Percentiles rank a stretch among this genome's conserved stretches.
These are phyloP conservation scores for Epizoanthus ramosus DNA, from an alignment of 92 coral and sea anemone genomes.

Conservation along the genomic window DNA sequence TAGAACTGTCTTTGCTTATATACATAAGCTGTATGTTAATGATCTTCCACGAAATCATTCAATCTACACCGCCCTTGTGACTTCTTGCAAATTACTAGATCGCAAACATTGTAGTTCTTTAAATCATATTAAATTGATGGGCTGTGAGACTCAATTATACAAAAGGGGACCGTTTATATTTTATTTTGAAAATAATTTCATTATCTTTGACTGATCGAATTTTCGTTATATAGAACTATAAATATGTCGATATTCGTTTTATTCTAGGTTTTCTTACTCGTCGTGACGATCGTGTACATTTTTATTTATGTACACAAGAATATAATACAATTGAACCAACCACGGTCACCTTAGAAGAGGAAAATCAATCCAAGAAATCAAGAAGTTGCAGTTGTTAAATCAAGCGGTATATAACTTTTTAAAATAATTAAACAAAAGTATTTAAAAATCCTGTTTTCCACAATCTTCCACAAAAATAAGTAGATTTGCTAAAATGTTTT, in stretches of 20 bases:
- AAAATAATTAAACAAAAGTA: not conserved
- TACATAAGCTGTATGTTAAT: conserved; percentile 7
- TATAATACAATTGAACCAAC: not conserved
- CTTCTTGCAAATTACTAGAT: not conserved
- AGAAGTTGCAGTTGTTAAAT: not conserved
- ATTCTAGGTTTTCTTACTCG: not conserved
- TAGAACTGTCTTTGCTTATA: not conserved
- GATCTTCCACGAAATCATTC: not conserved
- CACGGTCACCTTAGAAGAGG: not conserved
- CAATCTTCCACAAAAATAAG: not conserved
- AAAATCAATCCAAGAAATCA: not conserved
- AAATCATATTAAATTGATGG: not conserved
- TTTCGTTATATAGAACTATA: not conserved
- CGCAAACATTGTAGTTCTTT: not conserved
- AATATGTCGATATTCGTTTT: not conserved
- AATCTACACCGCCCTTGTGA: not conserved
- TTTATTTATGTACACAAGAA: not conserved
- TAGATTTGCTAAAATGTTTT: conserved; percentile 11
- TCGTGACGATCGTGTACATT: not conserved
- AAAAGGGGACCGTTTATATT: not conserved
- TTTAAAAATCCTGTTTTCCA: not conserved
- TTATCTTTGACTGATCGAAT: not conserved
- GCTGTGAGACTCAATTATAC: not conserved
- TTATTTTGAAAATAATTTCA: not conserved
- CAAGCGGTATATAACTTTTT: not conserved